phyloP scores from a whole-genome alignment of 2,888 invertebrate species.

The Apotomis betuletana region DNA sequence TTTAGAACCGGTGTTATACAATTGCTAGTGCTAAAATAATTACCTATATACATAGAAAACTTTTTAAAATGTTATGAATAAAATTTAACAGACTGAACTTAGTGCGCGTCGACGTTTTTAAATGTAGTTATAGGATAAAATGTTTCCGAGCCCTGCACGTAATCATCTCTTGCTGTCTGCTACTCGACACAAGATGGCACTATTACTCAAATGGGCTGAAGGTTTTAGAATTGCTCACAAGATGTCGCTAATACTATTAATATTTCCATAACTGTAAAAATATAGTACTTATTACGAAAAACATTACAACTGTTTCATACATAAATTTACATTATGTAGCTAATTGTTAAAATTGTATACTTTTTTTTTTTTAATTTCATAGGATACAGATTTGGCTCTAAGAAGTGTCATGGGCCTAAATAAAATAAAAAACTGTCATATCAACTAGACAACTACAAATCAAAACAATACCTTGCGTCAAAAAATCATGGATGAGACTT shows the following conservation, averaged over 20 bases:
- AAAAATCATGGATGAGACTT: not conserved
- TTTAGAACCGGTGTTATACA: too few species aligned
- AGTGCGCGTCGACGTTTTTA: too few species aligned
- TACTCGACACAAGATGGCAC: constrained; percentile 34
- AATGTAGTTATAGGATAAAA: not conserved
- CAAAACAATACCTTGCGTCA: not conserved
- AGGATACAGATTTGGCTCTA: too few species aligned
- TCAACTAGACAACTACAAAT: not conserved
- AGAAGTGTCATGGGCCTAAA: not conserved
- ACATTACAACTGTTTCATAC: too few species aligned
- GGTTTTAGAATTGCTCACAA: not conserved
- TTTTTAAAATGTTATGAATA: too few species aligned
- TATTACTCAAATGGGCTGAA: not conserved
- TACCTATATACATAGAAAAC: too few species aligned
- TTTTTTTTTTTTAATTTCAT: too few species aligned
- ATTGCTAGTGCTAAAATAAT: too few species aligned
- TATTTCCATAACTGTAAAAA: not conserved
- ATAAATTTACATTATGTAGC: too few species aligned
- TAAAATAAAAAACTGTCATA: not conserved
- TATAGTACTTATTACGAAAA: too few species aligned
- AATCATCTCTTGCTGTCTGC: not conserved
- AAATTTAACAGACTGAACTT: too few species aligned
- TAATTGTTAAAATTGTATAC: too few species aligned
- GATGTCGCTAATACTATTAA: constrained; percentile 3
- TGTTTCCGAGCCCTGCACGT: constrained; percentile 16